phyloP scores from a whole-genome alignment of 1,140 invertebrate species.

The Alviniconcha marisindica region DNA sequence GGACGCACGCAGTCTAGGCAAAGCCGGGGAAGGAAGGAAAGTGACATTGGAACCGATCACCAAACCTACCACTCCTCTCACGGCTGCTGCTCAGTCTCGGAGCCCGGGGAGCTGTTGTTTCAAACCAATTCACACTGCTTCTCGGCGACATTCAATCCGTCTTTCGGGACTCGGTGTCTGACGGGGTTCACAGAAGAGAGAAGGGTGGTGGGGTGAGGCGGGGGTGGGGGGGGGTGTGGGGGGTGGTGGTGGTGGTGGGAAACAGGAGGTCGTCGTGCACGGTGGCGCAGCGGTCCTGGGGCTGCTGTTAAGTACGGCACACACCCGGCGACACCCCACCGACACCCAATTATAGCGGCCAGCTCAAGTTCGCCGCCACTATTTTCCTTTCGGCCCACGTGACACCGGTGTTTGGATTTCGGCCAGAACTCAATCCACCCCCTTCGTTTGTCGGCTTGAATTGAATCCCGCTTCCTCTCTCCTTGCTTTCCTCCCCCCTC shows the following conservation, averaged over 20 bases:
- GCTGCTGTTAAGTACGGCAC: neutral
- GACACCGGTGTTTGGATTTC: slow-evolving; percentile 19
- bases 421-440: neutral
- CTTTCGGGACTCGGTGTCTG: slow-evolving; percentile 1
- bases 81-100: too few species aligned
- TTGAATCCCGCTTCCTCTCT: too few species aligned
- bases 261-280: neutral
- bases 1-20: too few species aligned
- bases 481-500: too few species aligned
- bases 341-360: slow-evolving; percentile 18
- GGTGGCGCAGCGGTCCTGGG: neutral
- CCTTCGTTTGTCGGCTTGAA: too few species aligned
- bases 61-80: too few species aligned
- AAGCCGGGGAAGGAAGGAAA: too few species aligned
- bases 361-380: slow-evolving; percentile 9
- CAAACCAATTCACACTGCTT: neutral
- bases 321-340: slow-evolving; percentile 13
- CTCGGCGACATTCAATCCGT: slow-evolving; percentile 9
- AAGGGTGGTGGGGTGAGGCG: too few species aligned
- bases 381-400: slow-evolving; percentile 12
- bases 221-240: too few species aligned
- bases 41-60: too few species aligned
- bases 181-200: neutral
- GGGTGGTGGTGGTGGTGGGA: too few species aligned
- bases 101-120: too few species aligned